Evolutionary conservation across 2,113 vertebrate species (phyloP), one percentile per base, ranked within the genome.

Genomic region (Petroica traversi): DNA sequence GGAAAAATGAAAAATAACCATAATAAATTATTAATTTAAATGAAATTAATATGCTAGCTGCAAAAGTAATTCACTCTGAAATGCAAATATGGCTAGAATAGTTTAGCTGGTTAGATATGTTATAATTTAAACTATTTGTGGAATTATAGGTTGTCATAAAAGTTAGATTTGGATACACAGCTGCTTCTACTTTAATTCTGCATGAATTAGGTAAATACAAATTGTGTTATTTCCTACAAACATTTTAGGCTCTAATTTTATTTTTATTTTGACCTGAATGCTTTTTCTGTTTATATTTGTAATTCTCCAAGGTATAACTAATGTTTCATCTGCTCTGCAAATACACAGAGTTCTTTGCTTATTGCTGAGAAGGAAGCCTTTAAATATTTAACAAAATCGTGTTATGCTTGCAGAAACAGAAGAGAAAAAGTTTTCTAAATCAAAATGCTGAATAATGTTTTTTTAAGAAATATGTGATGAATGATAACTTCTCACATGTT

Each of bases 21-120:
- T 58, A 83, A 69, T 95, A 85, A 93, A 94, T 96, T 88, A 93
- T 96, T 95, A n/a, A 94, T 88, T 88, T 92, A 29, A 71, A 80
- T 48, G 51, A 90, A 93, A 93, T 96, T 79, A 95, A 90, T 80
- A 90, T 57, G 52, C 82, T 74, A 59, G n/a, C 68, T 84, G 43
- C 57, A 94, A 81, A 95, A 93, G 76, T 63, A 77, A 71, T 90
- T 90, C 36, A 62, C 29, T 91, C 87, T 93, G 75, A 93, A 94
- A 85, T 92, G 82, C 78, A 94, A 88, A 90, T 85, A 76, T 54
- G 28, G 31, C 34, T 80, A 24, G 25, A 74, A 59, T 71, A 36
- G 66, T 75, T 95, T 89, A 79, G 46, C 57, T 93, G 49, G 88
- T 90, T 85, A 90, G 68, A 74, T 86, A 45, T 33, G 31, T 58